A percentile compares a stretch with the other conserved stretches of the same genome.
Evolutionary conservation across 2,888 invertebrate species (phyloP).

Genomic region (Eupithecia exiguata): DNA sequence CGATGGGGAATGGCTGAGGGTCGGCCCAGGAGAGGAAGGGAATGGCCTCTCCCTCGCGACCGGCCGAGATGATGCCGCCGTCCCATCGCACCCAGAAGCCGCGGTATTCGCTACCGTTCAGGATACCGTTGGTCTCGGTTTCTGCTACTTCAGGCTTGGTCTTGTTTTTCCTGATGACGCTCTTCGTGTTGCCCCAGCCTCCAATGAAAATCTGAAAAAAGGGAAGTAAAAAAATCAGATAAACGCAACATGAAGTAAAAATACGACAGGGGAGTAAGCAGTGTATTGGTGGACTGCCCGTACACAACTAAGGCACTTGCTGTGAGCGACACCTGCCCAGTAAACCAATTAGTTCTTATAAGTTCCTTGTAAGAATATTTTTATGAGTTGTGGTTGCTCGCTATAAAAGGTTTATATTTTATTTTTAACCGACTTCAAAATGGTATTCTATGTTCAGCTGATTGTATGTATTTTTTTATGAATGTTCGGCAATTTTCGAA

Average conservation of each 20-base stretch:
- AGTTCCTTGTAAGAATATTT: background rate
- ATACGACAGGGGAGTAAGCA: background rate
- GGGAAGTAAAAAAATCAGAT: background rate
- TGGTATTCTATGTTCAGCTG: no score
- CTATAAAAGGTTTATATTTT: no score
- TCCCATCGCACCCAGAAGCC: slow-evolving; percentile 94
- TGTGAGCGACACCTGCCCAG: background rate
- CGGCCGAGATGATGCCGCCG: slow-evolving; percentile 86
- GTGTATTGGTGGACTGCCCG: background rate
- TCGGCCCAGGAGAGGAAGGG: slow-evolving; percentile 90
- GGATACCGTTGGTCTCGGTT: slow-evolving; percentile 87
- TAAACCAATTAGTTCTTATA: background rate
- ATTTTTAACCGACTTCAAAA: no score
- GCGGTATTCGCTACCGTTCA: slow-evolving; percentile 89
- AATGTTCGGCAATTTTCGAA: no score
- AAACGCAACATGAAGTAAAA: background rate
- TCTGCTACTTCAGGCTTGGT: slow-evolving; percentile 89
- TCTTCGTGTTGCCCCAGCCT: slow-evolving; percentile 94
- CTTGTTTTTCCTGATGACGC: slow-evolving; percentile 91
- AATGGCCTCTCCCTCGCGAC: slow-evolving; percentile 88
- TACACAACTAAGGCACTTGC: background rate
- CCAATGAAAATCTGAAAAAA: slow-evolving; percentile 89
- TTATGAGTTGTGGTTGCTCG: no score
- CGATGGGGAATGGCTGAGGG: slow-evolving; percentile 87
- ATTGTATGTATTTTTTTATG: no score